Base-by-base conservation (phyloP, 2,888 invertebrate species). In the Drosophila rellima region DNA sequence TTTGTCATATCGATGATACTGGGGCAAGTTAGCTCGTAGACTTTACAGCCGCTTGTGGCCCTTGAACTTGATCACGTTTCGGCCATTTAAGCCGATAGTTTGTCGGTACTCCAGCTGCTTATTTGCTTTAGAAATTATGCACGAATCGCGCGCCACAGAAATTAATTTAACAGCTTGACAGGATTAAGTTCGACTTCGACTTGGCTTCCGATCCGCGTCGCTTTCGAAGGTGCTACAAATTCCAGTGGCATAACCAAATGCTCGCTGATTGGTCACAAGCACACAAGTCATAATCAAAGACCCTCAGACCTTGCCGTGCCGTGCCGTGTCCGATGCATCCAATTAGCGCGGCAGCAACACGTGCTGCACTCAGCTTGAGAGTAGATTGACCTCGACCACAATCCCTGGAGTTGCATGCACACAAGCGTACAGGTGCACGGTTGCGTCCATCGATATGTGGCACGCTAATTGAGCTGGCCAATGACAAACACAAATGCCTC, bases 131-230 rank as follows among this genome's bases (percentile, higher is more conserved):
- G 52, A 61, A 74, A 78, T 77, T 78, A 78, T 70, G 74, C 70
- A 74, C 70, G 76, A 70, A 72, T 59, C 57, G 70, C 65, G 52
- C 61, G 66, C 67, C 42, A 63, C 64, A 63, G 70, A 88, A 86
- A 88, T 88, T 81, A 85, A 85, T 88, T 85, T 85, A 80, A 85
- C 88, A 85, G 84, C 82, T 83, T 85, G 89, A 85, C 87, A 87
- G 87, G 85, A 85, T 85, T 85, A 85, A 56, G 63, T 33, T n/a
- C 33, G 50, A 60, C 61, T 61, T 33, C 52, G 42, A 33, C n/a
- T 18, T 23, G 11, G 44, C 59, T 59, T 61, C 18, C 61, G 64
- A 68, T 45, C 37, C 67, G 50, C 45, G 48, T 50, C 39, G 64
- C 44, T 42, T 40, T 54, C 37, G 61, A 61, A 62, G 78, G 62